A percentile compares a stretch with the other conserved stretches of the same genome.
Conservation (phyloP, 2,113 vertebrate genomes). For the Colistium nudipinnis region DNA sequence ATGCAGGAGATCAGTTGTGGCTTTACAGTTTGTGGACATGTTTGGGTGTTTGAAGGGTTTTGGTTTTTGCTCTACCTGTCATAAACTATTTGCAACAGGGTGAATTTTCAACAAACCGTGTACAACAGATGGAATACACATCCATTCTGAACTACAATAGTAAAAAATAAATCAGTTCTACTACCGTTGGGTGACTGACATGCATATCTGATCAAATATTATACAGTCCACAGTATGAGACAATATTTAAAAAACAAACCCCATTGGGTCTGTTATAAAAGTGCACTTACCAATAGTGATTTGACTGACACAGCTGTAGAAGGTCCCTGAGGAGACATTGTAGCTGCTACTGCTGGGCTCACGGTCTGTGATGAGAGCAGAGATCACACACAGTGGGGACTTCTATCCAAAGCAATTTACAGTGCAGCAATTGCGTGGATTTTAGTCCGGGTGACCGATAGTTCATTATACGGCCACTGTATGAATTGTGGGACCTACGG, state of each 20-base stretch:
- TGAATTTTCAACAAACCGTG: neutral
- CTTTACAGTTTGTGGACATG: too few species aligned
- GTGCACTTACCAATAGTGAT: constrained; percentile 87
- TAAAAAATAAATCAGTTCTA: neutral
- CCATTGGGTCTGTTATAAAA: neutral
- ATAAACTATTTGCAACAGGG: too few species aligned
- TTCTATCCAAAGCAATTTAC: neutral
- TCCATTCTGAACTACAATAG: neutral
- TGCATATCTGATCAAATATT: neutral
- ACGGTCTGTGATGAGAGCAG: constrained; percentile 72
- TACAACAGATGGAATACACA: neutral
- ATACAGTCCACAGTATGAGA: neutral
- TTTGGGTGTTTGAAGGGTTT: neutral
- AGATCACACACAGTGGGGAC: constrained; percentile 12
- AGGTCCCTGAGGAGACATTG: constrained; percentile 84
- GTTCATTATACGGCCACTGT: neutral
- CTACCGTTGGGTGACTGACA: too few species aligned
- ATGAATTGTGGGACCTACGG: neutral
- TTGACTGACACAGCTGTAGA: constrained; percentile 89
- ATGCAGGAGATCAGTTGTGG: neutral
- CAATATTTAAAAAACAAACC: neutral
- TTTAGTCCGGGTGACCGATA: neutral
- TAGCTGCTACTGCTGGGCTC: constrained; percentile 84
- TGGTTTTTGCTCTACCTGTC: too few species aligned
- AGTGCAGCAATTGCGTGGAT: neutral